These are phyloP conservation scores for Petrolisthes manimaculis DNA, from an alignment of 2,888 invertebrate species.

Conservation along the genomic window DNA sequence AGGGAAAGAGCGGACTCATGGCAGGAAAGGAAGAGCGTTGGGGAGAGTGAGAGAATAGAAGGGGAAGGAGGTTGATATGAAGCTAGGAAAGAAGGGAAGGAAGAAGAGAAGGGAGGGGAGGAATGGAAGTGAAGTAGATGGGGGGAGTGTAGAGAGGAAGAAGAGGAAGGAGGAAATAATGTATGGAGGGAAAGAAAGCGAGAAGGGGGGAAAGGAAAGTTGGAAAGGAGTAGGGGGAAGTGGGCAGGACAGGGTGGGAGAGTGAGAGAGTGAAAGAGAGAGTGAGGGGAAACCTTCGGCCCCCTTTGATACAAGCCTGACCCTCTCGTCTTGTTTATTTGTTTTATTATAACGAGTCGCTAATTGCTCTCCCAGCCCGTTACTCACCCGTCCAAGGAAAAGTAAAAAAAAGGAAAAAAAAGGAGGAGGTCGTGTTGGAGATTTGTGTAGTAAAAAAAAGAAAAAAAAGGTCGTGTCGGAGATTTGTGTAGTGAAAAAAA, in stretches of 20 bases:
- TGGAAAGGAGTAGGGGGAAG: background rate
- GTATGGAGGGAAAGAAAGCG: background rate
- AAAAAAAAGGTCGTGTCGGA: background rate
- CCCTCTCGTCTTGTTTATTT: slow-evolving; percentile 48
- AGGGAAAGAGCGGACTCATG: background rate
- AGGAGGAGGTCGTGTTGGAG: background rate
- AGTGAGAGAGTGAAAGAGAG: background rate
- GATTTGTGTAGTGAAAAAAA: background rate
- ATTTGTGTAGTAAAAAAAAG: slow-evolving; percentile 33
- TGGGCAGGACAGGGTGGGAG: background rate
- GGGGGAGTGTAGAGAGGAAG: background rate
- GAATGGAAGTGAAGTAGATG: background rate
- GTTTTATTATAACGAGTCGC: slow-evolving; percentile 55
- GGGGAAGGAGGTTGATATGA: background rate
- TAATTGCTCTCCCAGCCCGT: slow-evolving; percentile 51
- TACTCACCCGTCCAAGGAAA: slow-evolving; percentile 38
- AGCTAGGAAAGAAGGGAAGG: too few species aligned
- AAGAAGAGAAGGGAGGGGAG: background rate
- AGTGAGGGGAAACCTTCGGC: background rate
- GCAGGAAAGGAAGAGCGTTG: background rate
- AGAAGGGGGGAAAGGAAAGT: background rate
- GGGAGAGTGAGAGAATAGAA: background rate
- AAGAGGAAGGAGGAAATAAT: background rate
- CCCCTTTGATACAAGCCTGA: slow-evolving; percentile 47
- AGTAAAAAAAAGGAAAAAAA: background rate